A percentile compares a stretch with the other conserved stretches of the same genome.
Evolutionary conservation across 2,888 invertebrate species (phyloP).

Genomic region (Eupithecia exiguata): DNA sequence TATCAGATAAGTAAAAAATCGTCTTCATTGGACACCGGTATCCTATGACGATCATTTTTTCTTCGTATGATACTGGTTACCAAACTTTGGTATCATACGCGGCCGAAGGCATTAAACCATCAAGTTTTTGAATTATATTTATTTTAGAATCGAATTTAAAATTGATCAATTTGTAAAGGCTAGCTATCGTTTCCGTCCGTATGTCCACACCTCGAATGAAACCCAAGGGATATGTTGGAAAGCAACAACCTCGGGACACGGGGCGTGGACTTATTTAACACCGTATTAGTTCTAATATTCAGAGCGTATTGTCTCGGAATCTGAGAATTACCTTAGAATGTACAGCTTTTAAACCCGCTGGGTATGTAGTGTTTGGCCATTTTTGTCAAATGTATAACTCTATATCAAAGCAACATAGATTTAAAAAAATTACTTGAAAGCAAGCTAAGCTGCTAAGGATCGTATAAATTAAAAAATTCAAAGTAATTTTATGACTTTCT

Average conservation of each 20-base stretch:
- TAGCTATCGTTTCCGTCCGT: constrained; percentile 35
- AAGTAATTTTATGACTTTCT: too few relatives aligned
- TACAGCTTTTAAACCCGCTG: not conserved
- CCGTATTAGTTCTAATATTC: constrained; percentile 64
- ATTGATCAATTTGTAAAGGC: not conserved
- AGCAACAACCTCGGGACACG: constrained; percentile 55
- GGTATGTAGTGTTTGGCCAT: not conserved
- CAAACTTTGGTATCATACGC: too few relatives aligned
- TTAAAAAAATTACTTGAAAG: too few relatives aligned
- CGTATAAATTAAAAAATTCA: too few relatives aligned
- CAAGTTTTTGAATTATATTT: not conserved
- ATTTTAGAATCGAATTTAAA: not conserved
- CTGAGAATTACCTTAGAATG: not conserved
- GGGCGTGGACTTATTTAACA: constrained; percentile 58
- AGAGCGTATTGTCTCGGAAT: constrained; percentile 33
- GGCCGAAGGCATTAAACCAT: too few relatives aligned
- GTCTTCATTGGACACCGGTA: too few relatives aligned
- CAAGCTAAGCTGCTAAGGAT: too few relatives aligned
- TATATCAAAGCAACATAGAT: too few relatives aligned
- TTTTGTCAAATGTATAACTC: too few relatives aligned
- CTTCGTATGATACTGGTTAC: too few relatives aligned
- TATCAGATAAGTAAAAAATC: too few relatives aligned
- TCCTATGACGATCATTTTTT: too few relatives aligned
- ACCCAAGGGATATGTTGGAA: constrained; percentile 51
- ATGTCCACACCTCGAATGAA: constrained; percentile 47